Base-by-base conservation (phyloP, 2,888 invertebrate species). In the Macrosiphum euphorbiae region DNA sequence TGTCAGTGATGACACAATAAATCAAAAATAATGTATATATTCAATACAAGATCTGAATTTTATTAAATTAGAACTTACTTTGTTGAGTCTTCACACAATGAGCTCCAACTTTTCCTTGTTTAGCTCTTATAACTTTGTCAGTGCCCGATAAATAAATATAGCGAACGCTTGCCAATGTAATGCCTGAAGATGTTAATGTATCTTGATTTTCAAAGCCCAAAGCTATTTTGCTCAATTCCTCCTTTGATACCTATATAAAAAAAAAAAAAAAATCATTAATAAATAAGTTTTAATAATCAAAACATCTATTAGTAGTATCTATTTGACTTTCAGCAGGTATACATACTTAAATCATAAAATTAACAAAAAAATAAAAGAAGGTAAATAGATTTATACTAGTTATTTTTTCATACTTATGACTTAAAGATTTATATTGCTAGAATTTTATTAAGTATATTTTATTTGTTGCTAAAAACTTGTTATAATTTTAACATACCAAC, bases 11-110 rank as follows among this genome's bases (percentile, higher is more conserved):
- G 20, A n/a, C 67, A 67, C 78, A 78, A 78, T 35, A 35, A 35
- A 78, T 35, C 0, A 5, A 35, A 78, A 78, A 78, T 1, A 24
- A 55, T 20, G 5, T 55, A 55, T 55, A 55, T 20, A 55, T 55
- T 20, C 20, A 55, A 55, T 55, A 55, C 16, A 52, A 52, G 3
- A 52, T 52, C 20, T 78, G 58, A 55, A 67, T 7, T n/a, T n/a
- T 55, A 52, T 78, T 58, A 41, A 52, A n/a, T 26, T 35, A 67
- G 24, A 91, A 95, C 96, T 96, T 96, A 98, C 98, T 98, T 97
- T 98, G 98, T 96, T 97, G 97, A 96, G 98, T 98, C 97, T 98
- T 98, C 98, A 98, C 98, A 98, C 98, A 98, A 96, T 98, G 98
- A 95, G 98, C 98, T 96, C 98, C 98, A 96, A 98, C 98, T 97